These are phyloP conservation scores for Actinernus sp. DNA, from an alignment of 92 coral and sea anemone genomes.

Conservation along the genomic window DNA sequence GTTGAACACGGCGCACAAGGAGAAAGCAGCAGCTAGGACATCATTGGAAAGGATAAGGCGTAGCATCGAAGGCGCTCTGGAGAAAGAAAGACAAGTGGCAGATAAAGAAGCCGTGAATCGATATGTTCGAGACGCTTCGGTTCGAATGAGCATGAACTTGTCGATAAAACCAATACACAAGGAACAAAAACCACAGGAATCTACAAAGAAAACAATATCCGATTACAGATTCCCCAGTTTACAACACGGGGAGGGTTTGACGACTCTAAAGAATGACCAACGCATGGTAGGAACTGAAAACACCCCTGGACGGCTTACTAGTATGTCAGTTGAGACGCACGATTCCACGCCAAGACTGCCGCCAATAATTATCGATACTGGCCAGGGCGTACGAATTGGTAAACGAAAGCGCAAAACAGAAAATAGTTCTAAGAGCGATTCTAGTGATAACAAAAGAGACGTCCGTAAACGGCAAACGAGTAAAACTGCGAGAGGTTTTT, in stretches of 20 bases:
- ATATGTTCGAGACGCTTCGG: slow-evolving; percentile 61
- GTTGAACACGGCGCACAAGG: slow-evolving; percentile 1
- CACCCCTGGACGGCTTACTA: slow-evolving; percentile 11
- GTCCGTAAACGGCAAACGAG: slow-evolving; percentile 6
- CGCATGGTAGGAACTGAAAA: slow-evolving; percentile 16
- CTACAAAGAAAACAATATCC: slow-evolving; percentile 12
- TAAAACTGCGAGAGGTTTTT: slow-evolving; percentile 8
- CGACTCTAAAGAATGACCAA: slow-evolving; percentile 5
- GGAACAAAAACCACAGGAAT: slow-evolving; percentile 2
- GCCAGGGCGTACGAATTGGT: slow-evolving; percentile 10
- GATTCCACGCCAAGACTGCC: slow-evolving; percentile 4
- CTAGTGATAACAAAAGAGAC: not conserved
- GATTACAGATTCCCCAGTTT: slow-evolving; percentile 45
- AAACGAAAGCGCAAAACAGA: slow-evolving; percentile 28
- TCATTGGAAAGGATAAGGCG: slow-evolving; percentile 58
- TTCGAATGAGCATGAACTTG: slow-evolving; percentile 62
- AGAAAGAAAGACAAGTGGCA: slow-evolving; percentile 43
- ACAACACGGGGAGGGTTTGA: slow-evolving; percentile 16
- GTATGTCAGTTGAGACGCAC: not conserved
- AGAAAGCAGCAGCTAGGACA: slow-evolving; percentile 35
- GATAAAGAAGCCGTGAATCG: slow-evolving; percentile 48
- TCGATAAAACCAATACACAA: slow-evolving; percentile 56
- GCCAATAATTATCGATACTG: slow-evolving; percentile 40
- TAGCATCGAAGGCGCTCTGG: slow-evolving; percentile 65
- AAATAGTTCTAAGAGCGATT: not conserved